phyloP scores from a whole-genome alignment of 2,113 vertebrate genomes.

The Brienomyrus brachyistius region DNA sequence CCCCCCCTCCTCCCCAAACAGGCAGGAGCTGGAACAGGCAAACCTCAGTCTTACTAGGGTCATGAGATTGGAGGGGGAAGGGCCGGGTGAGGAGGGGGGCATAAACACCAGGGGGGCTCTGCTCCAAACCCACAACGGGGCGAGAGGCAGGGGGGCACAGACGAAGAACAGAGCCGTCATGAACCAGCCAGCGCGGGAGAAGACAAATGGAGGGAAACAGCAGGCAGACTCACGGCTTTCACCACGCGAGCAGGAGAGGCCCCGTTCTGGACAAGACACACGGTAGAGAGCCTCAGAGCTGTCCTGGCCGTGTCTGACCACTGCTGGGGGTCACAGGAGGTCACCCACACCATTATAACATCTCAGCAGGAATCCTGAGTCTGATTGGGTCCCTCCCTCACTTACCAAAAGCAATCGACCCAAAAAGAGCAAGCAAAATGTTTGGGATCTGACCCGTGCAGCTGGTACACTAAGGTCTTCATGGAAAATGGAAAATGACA shows the following conservation, averaged over 20 bases:
- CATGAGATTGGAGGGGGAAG: conserved; percentile 44
- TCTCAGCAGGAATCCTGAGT: neutral
- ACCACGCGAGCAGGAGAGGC: neutral
- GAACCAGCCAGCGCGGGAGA: neutral
- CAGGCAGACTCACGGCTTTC: neutral
- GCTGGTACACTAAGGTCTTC: neutral
- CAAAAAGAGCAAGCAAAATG: neutral
- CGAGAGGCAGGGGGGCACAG: neutral
- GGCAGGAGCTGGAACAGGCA: conserved; percentile 39
- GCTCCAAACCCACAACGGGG: neutral
- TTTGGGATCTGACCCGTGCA: neutral
- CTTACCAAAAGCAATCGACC: neutral
- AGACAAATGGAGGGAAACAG: neutral
- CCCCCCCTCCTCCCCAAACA: conserved; percentile 50
- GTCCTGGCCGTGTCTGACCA: neutral
- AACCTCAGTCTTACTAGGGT: conserved; percentile 35
- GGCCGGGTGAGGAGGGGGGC: neutral
- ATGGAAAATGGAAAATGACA: neutral
- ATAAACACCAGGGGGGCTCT: neutral
- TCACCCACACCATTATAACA: neutral
- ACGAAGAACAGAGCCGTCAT: neutral
- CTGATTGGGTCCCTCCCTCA: neutral
- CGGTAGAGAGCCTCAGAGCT: neutral
- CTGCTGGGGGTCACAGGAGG: neutral
- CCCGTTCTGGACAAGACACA: neutral